These are phyloP conservation scores for Caenorhabditis remanei DNA, from an alignment of 1,140 invertebrate genomes.

Conservation along the genomic window DNA sequence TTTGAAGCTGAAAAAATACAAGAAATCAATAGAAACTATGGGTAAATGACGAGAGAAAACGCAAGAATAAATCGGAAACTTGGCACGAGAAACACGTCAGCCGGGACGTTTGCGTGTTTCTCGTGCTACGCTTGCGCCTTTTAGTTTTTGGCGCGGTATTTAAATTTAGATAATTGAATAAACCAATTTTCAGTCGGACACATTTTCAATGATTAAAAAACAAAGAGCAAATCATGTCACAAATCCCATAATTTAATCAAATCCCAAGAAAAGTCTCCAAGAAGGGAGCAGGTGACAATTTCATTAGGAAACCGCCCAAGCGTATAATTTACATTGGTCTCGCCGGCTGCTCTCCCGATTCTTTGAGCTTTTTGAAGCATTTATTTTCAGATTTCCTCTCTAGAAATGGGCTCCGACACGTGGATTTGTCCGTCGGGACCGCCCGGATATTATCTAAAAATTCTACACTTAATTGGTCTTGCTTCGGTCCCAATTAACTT, in stretches of 20 bases:
- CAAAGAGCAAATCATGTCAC: no score
- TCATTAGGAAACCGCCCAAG: background rate
- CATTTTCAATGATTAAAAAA: no score
- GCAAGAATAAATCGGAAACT: background rate
- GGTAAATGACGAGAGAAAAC: background rate
- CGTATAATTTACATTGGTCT: background rate
- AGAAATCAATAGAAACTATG: background rate
- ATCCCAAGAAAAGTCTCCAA: background rate
- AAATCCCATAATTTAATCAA: background rate
- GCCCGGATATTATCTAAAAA: background rate
- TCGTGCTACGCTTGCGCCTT: background rate
- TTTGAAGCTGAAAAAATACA: background rate
- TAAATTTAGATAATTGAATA: background rate
- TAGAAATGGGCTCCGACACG: conserved; percentile 1
- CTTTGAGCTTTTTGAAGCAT: background rate
- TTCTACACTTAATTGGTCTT: background rate
- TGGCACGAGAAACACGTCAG: conserved; percentile 3
- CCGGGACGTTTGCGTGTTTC: no score
- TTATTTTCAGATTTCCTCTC: background rate
- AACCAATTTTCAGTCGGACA: background rate
- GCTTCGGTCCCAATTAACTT: background rate
- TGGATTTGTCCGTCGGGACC: background rate
- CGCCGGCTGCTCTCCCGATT: background rate
- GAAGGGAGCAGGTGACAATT: background rate
- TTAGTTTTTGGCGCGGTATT: background rate